Evolutionary conservation across 2,797 vertebrate genomes (phyloP).

Genomic region (Pseudochirops cupreus): DNA sequence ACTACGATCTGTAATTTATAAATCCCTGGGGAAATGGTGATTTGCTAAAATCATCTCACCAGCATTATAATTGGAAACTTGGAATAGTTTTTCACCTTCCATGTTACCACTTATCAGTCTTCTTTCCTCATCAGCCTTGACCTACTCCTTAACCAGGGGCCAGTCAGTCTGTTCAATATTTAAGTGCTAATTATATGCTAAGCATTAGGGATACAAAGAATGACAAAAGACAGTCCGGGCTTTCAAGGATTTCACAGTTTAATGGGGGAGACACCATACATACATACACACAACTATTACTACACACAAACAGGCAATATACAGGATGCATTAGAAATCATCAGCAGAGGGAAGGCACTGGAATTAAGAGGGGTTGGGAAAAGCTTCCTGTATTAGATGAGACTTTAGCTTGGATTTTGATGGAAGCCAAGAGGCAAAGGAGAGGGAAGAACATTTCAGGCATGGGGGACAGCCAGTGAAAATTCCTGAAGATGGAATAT

Average conservation of each 20-base stretch:
- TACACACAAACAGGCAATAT: no score
- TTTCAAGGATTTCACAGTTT: background rate
- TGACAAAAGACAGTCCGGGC: background rate
- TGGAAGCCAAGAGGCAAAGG: background rate
- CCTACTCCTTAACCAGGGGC: background rate
- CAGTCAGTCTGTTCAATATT: background rate
- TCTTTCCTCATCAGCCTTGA: background rate
- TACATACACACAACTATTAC: no score
- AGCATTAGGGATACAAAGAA: background rate
- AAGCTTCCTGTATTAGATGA: background rate
- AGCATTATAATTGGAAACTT: background rate
- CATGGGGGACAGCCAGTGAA: background rate
- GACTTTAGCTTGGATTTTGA: background rate
- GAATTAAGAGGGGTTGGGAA: background rate
- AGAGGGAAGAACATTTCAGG: no score
- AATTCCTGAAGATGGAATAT: background rate
- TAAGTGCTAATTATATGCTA: background rate
- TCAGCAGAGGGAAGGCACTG: background rate
- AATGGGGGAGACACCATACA: no score
- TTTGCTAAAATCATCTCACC: background rate
- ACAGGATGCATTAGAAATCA: no score
- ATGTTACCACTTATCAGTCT: background rate
- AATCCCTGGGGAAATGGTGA: background rate
- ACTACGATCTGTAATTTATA: background rate
- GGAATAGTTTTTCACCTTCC: no score